Percentiles rank a stretch among this genome's conserved stretches.
Conservation (phyloP, 2,888 invertebrate genomes). For the Spialia ferax region DNA sequence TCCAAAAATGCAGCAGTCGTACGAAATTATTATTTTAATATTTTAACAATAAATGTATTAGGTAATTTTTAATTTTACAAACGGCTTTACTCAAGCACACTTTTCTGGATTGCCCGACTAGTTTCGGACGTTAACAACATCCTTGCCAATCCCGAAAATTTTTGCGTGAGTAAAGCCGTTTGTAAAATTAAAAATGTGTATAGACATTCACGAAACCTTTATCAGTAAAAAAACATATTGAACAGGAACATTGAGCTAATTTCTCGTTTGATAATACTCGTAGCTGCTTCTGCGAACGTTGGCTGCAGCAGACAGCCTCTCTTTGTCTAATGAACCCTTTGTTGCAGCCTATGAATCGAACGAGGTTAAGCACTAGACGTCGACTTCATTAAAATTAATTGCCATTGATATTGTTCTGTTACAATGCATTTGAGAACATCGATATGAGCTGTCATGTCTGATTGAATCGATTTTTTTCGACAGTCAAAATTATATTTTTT, state of each 20-base stretch:
- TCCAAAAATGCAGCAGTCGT: too few species aligned
- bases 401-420: constrained; percentile 31
- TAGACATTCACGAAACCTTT: too few species aligned
- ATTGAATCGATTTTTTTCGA: not conserved
- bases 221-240: not conserved
- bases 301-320: constrained; percentile 8
- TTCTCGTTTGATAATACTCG: not conserved
- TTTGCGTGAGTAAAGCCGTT: too few species aligned
- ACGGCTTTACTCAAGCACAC: too few species aligned
- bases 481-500: not conserved
- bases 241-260: not conserved
- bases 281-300: constrained; percentile 7
- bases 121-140: too few species aligned
- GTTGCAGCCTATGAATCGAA: constrained; percentile 33
- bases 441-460: constrained; percentile 5
- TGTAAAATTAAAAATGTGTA: too few species aligned
- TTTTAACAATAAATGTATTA: too few species aligned
- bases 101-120: too few species aligned
- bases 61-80: too few species aligned
- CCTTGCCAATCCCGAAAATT: too few species aligned
- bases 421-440: constrained; percentile 19
- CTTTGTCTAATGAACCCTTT: constrained; percentile 33
- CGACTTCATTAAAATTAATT: constrained; percentile 40
- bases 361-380: constrained; percentile 33
- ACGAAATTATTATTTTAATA: too few species aligned